Evolutionary conservation across 2,888 invertebrate species (phyloP).

Genomic region (Chelonus formosanus): DNA sequence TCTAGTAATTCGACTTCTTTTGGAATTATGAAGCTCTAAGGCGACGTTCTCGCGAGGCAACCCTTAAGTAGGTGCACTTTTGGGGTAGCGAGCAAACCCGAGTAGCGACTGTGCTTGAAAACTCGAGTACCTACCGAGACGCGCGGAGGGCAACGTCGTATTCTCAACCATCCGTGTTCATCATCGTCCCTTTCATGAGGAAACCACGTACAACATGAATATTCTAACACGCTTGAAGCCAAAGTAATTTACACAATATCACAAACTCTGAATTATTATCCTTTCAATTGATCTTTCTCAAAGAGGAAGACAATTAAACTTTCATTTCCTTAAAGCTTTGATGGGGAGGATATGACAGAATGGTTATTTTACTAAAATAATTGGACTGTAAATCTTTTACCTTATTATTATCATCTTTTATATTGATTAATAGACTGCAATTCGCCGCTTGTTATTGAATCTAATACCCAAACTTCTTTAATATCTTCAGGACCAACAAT

Average conservation of each 20-base stretch:
- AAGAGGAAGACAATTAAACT: conserved; percentile 5
- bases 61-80: conserved; percentile 30
- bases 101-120: conserved; percentile 30
- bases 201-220: conserved; percentile 20
- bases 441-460: conserved; percentile 70
- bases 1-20: background rate
- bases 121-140: conserved; percentile 34
- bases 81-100: conserved; percentile 24
- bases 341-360: background rate
- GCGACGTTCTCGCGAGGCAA: conserved; percentile 1
- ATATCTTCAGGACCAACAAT: conserved; percentile 69
- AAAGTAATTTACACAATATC: conserved; percentile 30
- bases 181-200: conserved; percentile 23
- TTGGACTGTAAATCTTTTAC: background rate
- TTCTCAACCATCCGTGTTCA: conserved; percentile 13
- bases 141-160: conserved; percentile 9
- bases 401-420: conserved; percentile 34
- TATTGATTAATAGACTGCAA: conserved; percentile 66
- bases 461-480: conserved; percentile 72
- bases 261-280: conserved; percentile 18
- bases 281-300: conserved; percentile 8
- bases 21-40: conserved; percentile 6
- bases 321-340: conserved; percentile 3
- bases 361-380: background rate
- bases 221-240: conserved; percentile 29